Percentiles rank a stretch among this genome's conserved stretches.
Evolutionary conservation across 2,113 vertebrate genomes (phyloP).

Genomic region (Crotalus helleri): DNA sequence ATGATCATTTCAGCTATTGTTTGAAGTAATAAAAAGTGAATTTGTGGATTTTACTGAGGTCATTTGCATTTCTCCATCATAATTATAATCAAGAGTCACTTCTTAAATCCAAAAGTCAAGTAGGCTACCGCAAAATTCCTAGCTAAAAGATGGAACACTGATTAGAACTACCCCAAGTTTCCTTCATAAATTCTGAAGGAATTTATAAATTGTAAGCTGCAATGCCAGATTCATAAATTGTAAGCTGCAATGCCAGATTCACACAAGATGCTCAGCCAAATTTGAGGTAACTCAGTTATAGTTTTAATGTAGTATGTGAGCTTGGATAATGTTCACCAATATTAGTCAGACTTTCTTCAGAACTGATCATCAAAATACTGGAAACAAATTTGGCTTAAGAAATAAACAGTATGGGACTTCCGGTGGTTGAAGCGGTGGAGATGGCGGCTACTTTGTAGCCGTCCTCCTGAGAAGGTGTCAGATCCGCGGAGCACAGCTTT

Average conservation of each 20-base stretch:
- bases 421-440: no score
- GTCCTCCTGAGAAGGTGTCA: no score
- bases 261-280: neutral
- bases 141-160: neutral
- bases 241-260: neutral
- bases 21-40: neutral
- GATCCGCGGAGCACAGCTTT: no score
- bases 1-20: neutral
- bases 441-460: no score
- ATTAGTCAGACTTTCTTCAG: neutral
- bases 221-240: neutral
- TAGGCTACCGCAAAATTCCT: neutral
- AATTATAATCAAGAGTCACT: neutral
- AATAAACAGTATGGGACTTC: neutral
- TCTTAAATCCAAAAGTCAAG: neutral
- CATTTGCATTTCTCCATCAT: neutral
- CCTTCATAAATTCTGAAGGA: neutral
- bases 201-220: neutral
- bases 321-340: neutral
- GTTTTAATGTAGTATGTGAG: neutral
- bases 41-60: neutral
- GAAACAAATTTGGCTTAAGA: neutral
- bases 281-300: neutral
- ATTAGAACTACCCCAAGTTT: neutral
- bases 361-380: neutral